These are phyloP conservation scores for Paramisgurnus dabryanus DNA, from an alignment of 2,113 vertebrate genomes.

Conservation along the genomic window DNA sequence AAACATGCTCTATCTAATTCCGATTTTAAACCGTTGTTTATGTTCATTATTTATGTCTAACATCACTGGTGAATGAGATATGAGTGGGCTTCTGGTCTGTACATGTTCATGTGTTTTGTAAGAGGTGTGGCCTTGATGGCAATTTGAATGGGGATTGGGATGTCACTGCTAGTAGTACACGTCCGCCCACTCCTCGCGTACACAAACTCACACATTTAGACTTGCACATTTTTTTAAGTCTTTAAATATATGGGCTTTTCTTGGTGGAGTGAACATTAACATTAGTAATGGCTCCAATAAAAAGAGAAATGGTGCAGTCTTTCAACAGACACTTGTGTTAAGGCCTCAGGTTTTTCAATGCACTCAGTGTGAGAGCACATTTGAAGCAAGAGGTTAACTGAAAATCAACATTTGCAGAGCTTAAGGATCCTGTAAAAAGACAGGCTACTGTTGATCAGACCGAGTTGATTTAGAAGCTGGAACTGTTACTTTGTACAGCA, in stretches of 20 bases:
- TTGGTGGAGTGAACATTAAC: neutral
- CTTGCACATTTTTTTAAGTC: neutral
- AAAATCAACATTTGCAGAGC: neutral
- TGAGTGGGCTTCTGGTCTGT: too few species aligned
- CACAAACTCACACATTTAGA: too few species aligned
- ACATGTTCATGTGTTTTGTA: too few species aligned
- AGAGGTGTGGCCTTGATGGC: too few species aligned
- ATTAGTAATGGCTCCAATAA: neutral
- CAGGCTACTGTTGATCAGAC: neutral
- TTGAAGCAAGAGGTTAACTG: neutral
- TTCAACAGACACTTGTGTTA: neutral
- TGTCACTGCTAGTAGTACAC: too few species aligned
- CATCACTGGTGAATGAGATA: too few species aligned
- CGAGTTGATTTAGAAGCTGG: neutral
- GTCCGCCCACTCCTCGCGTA: too few species aligned
- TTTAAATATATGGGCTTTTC: neutral
- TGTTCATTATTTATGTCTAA: too few species aligned
- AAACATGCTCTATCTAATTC: too few species aligned
- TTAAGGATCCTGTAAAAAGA: neutral
- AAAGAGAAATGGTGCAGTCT: neutral
- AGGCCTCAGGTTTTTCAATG: neutral
- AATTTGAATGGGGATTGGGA: too few species aligned
- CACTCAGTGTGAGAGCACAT: neutral
- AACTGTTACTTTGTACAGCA: neutral
- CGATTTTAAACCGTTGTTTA: too few species aligned